Evolutionary conservation across 2,888 invertebrate genomes (phyloP), one percentile per base, ranked within the genome.

Genomic region (Hofmannophila pseudospretella): DNA sequence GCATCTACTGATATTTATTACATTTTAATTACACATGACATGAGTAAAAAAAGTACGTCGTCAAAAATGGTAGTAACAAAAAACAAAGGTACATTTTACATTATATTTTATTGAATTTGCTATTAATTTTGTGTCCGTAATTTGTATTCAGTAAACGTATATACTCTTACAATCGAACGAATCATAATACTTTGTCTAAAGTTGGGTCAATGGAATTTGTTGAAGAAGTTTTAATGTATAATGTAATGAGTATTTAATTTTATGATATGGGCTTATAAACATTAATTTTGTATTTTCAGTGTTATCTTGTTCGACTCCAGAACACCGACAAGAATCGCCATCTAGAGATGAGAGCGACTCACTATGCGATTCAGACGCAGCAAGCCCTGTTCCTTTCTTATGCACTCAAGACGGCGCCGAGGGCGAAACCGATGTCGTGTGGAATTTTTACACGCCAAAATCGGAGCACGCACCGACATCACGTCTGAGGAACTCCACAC

Each of bases 381-480:
- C 73, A 1, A 86, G 86, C 44, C 88, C 88, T 3, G 84, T 88
- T 0, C 86, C 84, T 5, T 87, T 88, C 56, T 44, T 82, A 7
- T 87, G 85, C 45, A 87, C 87, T 1, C 88, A 88, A 64, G 87
- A 88, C 66, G 88, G 86, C 7, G 68, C 77, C 1, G 82, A 84
- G 44, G 87, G 86, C 2, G 79, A 80, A 58, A 81, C 78, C 9
- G 86, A 87, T 52, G 87, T 88, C 9, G 72, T 88, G 7, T 88
- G 87, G 87, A 87, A 87, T 48, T 86, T 78, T 42, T 86, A 87
- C 51, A 84, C 87, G 0, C 86, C 87, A n/a, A 82, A 80, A 50
- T 68, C 86, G 7, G 73, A 69, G 9, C 54, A 74, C 20, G 48
- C 57, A 19, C 46, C 58, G 1, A 62, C 55, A 34, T 61, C 69